These are phyloP conservation scores for Apantesis nais DNA, from an alignment of 2,888 invertebrate species.

Conservation along the genomic window DNA sequence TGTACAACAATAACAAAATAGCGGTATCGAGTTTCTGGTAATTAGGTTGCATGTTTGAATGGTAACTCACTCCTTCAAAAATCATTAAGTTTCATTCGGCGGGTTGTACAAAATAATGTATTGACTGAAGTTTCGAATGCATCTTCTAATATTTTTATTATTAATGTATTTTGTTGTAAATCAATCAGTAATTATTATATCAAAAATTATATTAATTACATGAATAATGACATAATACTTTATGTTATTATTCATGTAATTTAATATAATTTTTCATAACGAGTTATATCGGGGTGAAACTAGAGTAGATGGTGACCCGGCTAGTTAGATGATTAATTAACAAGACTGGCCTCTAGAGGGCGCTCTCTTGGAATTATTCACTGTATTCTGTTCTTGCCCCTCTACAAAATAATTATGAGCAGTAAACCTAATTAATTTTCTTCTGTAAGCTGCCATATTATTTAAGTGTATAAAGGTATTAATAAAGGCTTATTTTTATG, in stretches of 20 bases:
- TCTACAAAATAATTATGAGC: constrained; percentile 68
- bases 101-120: background rate
- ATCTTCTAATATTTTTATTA: background rate
- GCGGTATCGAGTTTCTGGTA: no score
- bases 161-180: no score
- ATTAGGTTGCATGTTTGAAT: no score
- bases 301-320: constrained; percentile 53
- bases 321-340: constrained; percentile 71
- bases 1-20: no score
- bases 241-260: constrained; percentile 33
- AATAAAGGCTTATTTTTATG: constrained; percentile 38
- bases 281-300: constrained; percentile 52
- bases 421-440: constrained; percentile 67
- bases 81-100: no score
- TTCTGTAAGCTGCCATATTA: constrained; percentile 56
- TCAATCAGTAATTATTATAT: no score
- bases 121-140: background rate
- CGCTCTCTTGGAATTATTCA: constrained; percentile 62
- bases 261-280: constrained; percentile 56
- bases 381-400: constrained; percentile 60
- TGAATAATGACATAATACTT: no score
- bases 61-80: no score
- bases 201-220: no score
- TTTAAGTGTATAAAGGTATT: constrained; percentile 53
- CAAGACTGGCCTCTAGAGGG: constrained; percentile 64